Percentiles rank a stretch among this genome's conserved stretches.
Conservation (phyloP, 2,797 vertebrate species). For the Neomorphus geoffroyi region DNA sequence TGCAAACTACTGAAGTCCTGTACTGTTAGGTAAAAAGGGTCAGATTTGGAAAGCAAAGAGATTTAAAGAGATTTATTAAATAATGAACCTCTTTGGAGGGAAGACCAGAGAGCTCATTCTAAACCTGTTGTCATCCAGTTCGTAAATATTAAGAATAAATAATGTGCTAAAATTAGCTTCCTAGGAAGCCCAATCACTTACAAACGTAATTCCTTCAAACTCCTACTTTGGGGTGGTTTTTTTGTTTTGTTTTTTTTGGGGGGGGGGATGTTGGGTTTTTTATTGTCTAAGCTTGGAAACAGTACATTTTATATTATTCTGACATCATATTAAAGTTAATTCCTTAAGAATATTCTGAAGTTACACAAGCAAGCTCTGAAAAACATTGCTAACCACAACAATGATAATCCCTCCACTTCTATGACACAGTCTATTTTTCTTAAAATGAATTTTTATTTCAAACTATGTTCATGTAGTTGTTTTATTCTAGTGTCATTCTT, state of each 20-base stretch:
- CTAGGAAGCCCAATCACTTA: neutral
- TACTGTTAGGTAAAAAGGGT: neutral
- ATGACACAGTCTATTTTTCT: neutral
- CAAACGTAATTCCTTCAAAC: neutral
- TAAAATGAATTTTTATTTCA: neutral
- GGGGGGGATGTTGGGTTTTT: neutral
- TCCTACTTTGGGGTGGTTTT: neutral
- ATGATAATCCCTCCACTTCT: neutral
- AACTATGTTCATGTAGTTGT: neutral
- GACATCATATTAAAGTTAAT: neutral
- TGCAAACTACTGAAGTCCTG: neutral
- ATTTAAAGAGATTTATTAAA: neutral
- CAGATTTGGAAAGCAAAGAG: conserved; percentile 1
- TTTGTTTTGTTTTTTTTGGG: neutral
- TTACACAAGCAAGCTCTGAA: neutral
- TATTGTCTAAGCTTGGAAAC: neutral
- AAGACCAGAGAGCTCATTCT: neutral
- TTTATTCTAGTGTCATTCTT: neutral
- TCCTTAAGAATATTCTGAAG: neutral
- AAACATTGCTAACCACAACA: neutral
- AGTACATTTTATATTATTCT: neutral
- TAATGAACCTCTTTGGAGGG: neutral
- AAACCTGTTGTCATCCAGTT: neutral
- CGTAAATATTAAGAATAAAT: conserved; percentile 28
- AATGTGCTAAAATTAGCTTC: neutral